Evolutionary conservation across 1,140 invertebrate species (phyloP).

Genomic region (Calosoma granatense): DNA sequence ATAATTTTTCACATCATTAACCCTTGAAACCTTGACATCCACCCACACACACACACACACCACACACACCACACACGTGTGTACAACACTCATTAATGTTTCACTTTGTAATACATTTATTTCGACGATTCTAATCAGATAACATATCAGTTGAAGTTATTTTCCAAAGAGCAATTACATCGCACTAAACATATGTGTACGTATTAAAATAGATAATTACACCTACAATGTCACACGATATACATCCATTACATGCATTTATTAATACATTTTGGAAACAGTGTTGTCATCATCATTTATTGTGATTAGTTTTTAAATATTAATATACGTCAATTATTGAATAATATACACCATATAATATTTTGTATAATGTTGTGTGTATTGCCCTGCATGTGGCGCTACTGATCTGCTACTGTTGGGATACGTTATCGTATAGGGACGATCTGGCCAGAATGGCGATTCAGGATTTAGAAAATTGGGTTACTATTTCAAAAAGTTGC

Average conservation of each 20-base stretch:
- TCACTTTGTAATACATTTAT: neutral
- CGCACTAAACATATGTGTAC: too few relatives aligned
- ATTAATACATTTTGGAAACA: neutral
- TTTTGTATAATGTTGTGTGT: neutral
- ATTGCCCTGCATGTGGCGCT: neutral
- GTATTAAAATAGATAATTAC: neutral
- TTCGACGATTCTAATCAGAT: neutral
- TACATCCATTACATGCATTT: neutral
- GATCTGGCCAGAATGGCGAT: neutral
- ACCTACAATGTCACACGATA: neutral
- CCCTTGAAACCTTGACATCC: too few relatives aligned
- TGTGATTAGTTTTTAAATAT: neutral
- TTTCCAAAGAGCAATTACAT: too few relatives aligned
- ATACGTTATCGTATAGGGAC: neutral
- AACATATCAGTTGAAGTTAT: too few relatives aligned
- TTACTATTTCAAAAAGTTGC: neutral
- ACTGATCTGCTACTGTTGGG: neutral
- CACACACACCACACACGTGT: neutral
- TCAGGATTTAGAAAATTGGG: neutral
- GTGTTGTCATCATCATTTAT: neutral
- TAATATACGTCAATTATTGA: neutral
- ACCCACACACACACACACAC: too few relatives aligned
- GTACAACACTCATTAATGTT: too few relatives aligned
- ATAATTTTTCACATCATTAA: neutral
- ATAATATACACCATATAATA: neutral